Conservation (phyloP, 2,113 vertebrate species). For the Mixornis gularis region DNA sequence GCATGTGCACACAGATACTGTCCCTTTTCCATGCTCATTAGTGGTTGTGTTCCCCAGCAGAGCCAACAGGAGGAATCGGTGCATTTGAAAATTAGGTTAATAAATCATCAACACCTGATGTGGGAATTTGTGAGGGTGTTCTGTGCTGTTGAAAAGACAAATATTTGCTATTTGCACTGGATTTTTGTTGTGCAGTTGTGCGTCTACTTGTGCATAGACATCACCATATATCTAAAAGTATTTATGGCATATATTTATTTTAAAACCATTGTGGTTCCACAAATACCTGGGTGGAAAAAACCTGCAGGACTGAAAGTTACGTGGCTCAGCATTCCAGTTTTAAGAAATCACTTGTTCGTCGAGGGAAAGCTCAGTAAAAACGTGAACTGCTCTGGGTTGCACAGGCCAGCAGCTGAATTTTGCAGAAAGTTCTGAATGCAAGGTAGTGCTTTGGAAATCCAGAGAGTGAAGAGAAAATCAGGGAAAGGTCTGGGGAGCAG, state of each 20-base stretch:
- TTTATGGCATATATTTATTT: background rate
- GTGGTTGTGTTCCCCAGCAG: background rate
- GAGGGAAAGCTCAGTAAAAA: background rate
- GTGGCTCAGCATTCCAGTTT: background rate
- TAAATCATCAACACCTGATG: background rate
- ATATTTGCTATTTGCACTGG: background rate
- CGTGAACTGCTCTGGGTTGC: background rate
- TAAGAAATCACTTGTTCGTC: background rate
- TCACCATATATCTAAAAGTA: background rate
- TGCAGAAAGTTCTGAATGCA: background rate
- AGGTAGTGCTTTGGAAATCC: background rate
- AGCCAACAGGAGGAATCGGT: background rate
- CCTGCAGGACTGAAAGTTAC: background rate
- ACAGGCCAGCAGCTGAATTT: background rate
- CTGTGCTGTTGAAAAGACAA: background rate
- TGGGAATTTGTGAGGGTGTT: background rate
- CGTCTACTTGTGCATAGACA: background rate
- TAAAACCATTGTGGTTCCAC: background rate
- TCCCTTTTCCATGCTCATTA: background rate
- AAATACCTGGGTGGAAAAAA: background rate
- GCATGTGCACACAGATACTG: background rate
- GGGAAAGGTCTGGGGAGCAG: background rate
- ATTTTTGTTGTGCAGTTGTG: background rate
- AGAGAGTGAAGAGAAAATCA: background rate
- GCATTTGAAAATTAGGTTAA: background rate